Conservation (phyloP, 2,113 vertebrate genomes). For the Sceloporus tristichus region DNA sequence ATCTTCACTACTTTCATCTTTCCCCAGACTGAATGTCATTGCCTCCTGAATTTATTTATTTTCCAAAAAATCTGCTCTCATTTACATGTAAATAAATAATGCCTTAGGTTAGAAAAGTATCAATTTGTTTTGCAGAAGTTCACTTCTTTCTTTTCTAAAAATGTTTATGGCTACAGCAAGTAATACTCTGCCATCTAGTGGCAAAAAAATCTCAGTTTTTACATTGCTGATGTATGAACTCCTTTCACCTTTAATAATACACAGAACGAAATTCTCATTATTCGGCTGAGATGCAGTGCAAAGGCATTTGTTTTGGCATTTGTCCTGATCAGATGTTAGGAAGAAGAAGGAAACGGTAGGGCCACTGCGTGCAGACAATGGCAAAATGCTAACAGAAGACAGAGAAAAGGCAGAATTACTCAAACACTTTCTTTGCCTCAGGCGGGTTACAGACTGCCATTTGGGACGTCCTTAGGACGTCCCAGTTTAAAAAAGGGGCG, state of each 20-base stretch:
- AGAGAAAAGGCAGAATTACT: too few relatives aligned
- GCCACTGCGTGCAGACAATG: too few relatives aligned
- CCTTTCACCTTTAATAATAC: background rate
- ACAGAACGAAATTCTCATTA: background rate
- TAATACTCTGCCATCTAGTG: conserved; percentile 69
- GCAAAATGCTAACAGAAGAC: too few relatives aligned
- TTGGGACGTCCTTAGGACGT: too few relatives aligned
- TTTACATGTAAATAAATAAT: conserved; percentile 56
- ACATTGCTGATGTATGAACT: background rate
- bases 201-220: background rate
- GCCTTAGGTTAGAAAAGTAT: conserved; percentile 51
- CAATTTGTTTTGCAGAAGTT: background rate
- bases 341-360: too few relatives aligned
- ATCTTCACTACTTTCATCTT: conserved; percentile 2
- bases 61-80: conserved; percentile 30
- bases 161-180: conserved; percentile 34
- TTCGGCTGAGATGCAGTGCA: background rate
- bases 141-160: background rate
- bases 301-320: too few relatives aligned
- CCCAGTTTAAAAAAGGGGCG: too few relatives aligned
- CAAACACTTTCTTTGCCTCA: too few relatives aligned
- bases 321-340: too few relatives aligned
- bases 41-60: conserved; percentile 55
- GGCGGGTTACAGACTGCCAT: too few relatives aligned
- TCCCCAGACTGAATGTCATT: background rate